Evolutionary conservation across 2,888 invertebrate genomes (phyloP).

Genomic region (Eilema depressum): DNA sequence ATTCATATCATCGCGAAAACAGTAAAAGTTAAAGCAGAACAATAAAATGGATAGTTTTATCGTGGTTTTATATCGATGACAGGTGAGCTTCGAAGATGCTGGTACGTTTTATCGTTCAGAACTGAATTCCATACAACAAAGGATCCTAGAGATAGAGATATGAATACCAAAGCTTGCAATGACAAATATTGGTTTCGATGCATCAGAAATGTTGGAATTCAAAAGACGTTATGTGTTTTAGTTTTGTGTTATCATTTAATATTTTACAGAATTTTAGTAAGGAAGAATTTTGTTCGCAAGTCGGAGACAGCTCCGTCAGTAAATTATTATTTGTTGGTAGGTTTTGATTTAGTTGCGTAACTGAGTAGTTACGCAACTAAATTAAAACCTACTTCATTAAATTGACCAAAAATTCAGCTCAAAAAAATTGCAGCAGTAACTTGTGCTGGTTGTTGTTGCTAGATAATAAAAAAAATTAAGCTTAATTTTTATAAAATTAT

Average conservation of each 20-base stretch:
- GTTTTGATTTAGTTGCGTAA: too few species aligned
- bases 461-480: too few species aligned
- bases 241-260: background rate
- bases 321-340: too few species aligned
- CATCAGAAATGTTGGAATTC: constrained; percentile 26
- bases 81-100: constrained; percentile 66
- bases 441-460: too few species aligned
- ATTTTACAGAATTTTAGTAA: background rate
- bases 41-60: constrained; percentile 79
- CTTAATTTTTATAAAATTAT: too few species aligned
- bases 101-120: constrained; percentile 56
- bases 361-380: too few species aligned
- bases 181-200: constrained; percentile 51
- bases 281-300: background rate
- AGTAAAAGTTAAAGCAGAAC: constrained; percentile 69
- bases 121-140: constrained; percentile 53
- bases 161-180: constrained; percentile 47
- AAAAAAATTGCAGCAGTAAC: too few species aligned
- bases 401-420: too few species aligned
- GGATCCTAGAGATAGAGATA: constrained; percentile 29
- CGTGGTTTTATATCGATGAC: constrained; percentile 69
- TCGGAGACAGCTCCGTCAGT: background rate
- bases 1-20: constrained; percentile 64
- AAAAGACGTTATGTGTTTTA: background rate
- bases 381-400: too few species aligned